phyloP scores from a whole-genome alignment of 2,888 invertebrate species.

The Mylabris sibirica region DNA sequence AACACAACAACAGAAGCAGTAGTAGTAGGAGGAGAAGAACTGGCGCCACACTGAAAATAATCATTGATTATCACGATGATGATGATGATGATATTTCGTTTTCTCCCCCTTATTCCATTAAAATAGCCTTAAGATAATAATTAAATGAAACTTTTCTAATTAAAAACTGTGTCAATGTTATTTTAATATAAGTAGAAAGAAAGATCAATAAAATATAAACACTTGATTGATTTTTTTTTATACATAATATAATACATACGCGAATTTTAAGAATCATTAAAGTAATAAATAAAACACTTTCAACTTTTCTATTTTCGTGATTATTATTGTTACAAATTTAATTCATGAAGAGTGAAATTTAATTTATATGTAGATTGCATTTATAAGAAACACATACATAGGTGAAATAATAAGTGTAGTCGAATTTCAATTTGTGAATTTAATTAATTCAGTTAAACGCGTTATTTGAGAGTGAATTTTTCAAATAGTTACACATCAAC shows the following conservation, averaged over 20 bases:
- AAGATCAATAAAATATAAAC: not conserved
- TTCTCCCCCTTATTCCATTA: not conserved
- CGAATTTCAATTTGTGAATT: conserved; percentile 6
- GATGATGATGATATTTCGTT: not conserved
- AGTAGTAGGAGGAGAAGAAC: not conserved
- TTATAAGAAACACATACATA: not conserved
- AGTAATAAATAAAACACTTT: conserved; percentile 7
- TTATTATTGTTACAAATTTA: not conserved
- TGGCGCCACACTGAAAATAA: conserved; percentile 7
- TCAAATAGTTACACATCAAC: not conserved
- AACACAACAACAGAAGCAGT: not conserved
- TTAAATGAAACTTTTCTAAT: conserved; percentile 3
- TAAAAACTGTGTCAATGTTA: conserved; percentile 6
- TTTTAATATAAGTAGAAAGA: not conserved
- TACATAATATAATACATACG: no score
- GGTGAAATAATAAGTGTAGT: not conserved
- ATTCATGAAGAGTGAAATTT: conserved; percentile 12
- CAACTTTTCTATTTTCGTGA: conserved; percentile 5
- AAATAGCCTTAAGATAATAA: not conserved
- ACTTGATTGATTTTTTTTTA: not conserved
- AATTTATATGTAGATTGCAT: not conserved
- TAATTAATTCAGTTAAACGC: not conserved
- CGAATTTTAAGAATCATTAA: not conserved
- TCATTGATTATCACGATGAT: not conserved
- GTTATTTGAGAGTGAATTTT: not conserved